phyloP scores from a whole-genome alignment of 1,140 invertebrate genomes.

The Sycobia sp. region DNA sequence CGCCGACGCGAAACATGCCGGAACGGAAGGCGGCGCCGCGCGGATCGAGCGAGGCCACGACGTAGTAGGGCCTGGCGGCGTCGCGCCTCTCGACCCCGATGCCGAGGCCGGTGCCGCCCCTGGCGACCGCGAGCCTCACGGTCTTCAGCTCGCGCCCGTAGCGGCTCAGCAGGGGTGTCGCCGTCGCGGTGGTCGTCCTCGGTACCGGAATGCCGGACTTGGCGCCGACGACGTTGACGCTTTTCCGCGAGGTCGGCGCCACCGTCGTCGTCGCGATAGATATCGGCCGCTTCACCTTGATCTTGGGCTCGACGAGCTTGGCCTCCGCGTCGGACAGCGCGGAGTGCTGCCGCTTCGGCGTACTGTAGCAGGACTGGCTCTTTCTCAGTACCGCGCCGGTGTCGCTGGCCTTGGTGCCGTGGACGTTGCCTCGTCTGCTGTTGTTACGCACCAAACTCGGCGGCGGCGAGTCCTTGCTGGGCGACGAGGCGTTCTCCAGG shows the following conservation, averaged over 20 bases:
- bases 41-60: conserved; percentile 50
- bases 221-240: background rate
- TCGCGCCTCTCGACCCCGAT: conserved; percentile 49
- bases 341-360: conserved; percentile 49
- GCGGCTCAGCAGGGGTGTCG: conserved; percentile 40
- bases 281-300: conserved; percentile 39
- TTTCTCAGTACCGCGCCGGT: background rate
- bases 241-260: background rate
- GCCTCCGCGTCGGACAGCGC: conserved; percentile 37
- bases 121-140: conserved; percentile 44
- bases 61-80: conserved; percentile 49
- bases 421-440: no score
- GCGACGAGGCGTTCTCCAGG: conserved; percentile 51
- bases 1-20: conserved; percentile 62
- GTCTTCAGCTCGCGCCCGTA: conserved; percentile 55
- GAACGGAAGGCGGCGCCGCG: conserved; percentile 49
- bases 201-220: no score
- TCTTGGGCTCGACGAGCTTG: no score
- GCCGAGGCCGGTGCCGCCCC: conserved; percentile 43
- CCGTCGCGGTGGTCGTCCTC: background rate
- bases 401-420: no score
- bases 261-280: background rate
- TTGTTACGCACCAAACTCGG: no score
- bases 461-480: conserved; percentile 56
- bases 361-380: conserved; percentile 38